Base-by-base conservation (phyloP, 2,113 vertebrate species). In the Pontoporia blainvillei region DNA sequence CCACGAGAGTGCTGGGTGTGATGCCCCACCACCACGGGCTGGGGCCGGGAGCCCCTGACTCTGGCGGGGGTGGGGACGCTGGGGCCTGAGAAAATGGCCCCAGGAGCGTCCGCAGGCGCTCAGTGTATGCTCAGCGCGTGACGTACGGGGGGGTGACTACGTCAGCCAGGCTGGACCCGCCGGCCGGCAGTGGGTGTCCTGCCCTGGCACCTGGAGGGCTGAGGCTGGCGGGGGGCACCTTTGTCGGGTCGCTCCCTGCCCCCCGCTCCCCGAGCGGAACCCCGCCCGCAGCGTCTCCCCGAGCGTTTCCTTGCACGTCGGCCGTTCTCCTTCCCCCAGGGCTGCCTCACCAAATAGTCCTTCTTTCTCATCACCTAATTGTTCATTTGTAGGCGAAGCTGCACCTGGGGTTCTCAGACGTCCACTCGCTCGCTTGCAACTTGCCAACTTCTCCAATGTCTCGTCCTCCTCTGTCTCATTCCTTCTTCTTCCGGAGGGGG, bases 311-410 rank as follows among this genome's bases (percentile, higher is more conserved):
- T 90, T 76, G 85, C 76, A 15, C 7, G 13, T 90, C 73, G 97
- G 97, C 96, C 97, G 83, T 94, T 69, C 52, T 1, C 11, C 91
- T 94, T 97, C 97, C 96, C 96, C 52, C 25, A 69, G 94, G 98
- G 91, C 69, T 3, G 57, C 69, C 95, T 97, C 41, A 96, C 98
- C 97, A 95, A 93, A 92, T 91, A 97, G 83, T 97, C 86, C 39
- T 92, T 94, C 94, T 86, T 97, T 20, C 86, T 78, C 52, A 82
- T 87, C 92, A 94, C 96, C 96, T 96, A 91, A 97, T 97, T 96
- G 92, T 95, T 96, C 97, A 73, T 97, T 97, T 97, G 93, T 94
- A 95, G 96, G 95, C 96, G 96, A 95, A 95, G 86, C 92, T 59
- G 96, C 86, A 96, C 94, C 97, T 97, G 97, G 94, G 88, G 96